Base-by-base conservation (phyloP, 2,113 vertebrate genomes). In the Jaculus jaculus region DNA sequence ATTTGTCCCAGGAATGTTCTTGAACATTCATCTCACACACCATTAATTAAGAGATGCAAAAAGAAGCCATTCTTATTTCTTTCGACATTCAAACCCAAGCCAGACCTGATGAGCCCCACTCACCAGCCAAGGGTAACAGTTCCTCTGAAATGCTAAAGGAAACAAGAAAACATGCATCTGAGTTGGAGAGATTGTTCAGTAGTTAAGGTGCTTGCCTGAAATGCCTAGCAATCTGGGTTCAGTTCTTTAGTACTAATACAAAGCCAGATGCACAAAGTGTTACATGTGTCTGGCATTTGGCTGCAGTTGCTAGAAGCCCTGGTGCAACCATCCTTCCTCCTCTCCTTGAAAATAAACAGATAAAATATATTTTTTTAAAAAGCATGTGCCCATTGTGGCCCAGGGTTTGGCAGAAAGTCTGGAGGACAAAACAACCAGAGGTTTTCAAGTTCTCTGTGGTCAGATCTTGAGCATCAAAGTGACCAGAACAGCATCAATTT, bases 21-120 rank as follows among this genome's bases (percentile, higher is more conserved):
- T 77, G 54, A 96, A 92, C 82, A 95, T 85, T 92, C 93, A 92
- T 11, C 20, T 90, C 87, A 95, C 63, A 84, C 63, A 84, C 28
- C 71, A 90, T 65, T 92, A 84, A 92, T 88, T 58, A 95, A 81
- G 73, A 92, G 20, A 47, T 63, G 73, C 32, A 58, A 30, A 92
- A 88, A 73, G 61, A 30, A 90, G 16, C 8, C 63, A 61, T 39
- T 84, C 54, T 81, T 23, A 0, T 61, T 89, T 91, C 66, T 72
- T 93, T 92, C 72, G 58, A 63, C 3, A 72, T 78, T 75, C 74
- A 89, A 87, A 84, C 32, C n/a, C 37, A 66, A 54, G 68, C 26
- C 68, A 81, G 15, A 4, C 30, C 82, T 82, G 21, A 75, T n/a
- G 78, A 84, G 37, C 54, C 85, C 69, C 47, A 72, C 37, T 66